Percentiles rank a stretch among this genome's conserved stretches.
These are phyloP conservation scores for Chrysolina oricalcia DNA, from an alignment of 2,888 invertebrate genomes.

Conservation along the genomic window DNA sequence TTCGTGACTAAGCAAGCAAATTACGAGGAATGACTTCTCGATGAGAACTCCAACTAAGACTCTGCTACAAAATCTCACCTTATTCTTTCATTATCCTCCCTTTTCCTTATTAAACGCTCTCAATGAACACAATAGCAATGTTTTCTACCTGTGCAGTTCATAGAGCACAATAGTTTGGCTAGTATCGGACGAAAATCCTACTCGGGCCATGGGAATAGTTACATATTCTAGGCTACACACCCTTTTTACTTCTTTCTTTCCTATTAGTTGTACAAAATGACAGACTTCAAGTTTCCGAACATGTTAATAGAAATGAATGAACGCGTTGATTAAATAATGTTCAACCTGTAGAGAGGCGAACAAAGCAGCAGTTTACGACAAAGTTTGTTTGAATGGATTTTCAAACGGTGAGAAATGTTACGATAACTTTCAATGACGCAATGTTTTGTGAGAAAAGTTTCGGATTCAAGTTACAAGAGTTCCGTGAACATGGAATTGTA, in stretches of 20 bases:
- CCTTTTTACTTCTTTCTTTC: conserved; percentile 32
- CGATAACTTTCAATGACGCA: not conserved
- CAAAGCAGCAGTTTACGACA: conserved; percentile 30
- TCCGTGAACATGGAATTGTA: not conserved
- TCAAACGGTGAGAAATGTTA: conserved; percentile 12
- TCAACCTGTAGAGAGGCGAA: conserved; percentile 32
- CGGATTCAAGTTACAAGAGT: not conserved
- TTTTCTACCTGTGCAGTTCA: conserved; percentile 32
- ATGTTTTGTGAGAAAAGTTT: conserved; percentile 14
- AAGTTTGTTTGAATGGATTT: conserved; percentile 27
- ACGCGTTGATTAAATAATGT: conserved; percentile 33
- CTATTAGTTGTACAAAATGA: conserved; percentile 42
- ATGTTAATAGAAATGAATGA: conserved; percentile 44
- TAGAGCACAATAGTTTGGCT: conserved; percentile 19
- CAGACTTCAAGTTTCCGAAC: conserved; percentile 46
- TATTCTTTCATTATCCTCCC: conserved; percentile 20
- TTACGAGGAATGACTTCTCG: conserved; percentile 8
- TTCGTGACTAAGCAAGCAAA: not conserved
- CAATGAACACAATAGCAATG: conserved; percentile 23
- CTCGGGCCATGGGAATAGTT: conserved; percentile 37
- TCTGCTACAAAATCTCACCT: conserved; percentile 16
- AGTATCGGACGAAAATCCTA: conserved; percentile 24
- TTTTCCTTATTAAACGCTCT: conserved; percentile 11
- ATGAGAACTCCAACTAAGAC: not conserved
- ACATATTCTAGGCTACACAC: conserved; percentile 37